Evolutionary conservation across 2,888 invertebrate species (phyloP).

Genomic region (Oscheius onirici): DNA sequence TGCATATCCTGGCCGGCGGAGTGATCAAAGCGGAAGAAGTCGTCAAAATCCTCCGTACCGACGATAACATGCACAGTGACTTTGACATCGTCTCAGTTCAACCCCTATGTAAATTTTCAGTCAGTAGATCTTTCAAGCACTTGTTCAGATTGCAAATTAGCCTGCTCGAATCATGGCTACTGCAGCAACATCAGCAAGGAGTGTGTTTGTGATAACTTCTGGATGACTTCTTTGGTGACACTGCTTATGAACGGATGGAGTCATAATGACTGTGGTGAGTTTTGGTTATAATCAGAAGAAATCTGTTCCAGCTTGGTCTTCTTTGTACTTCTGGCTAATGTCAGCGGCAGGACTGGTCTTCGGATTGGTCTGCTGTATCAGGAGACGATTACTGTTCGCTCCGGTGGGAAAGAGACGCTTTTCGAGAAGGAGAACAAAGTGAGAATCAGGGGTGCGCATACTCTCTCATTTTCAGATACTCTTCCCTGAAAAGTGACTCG

Average conservation of each 20-base stretch:
- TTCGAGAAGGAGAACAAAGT: constrained; percentile 22
- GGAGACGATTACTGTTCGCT: constrained; percentile 7
- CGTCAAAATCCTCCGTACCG: constrained; percentile 38
- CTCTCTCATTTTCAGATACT: constrained; percentile 11
- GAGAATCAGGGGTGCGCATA: neutral
- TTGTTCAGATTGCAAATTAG: constrained; percentile 41
- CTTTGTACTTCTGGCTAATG: constrained; percentile 33
- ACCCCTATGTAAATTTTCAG: constrained; percentile 8
- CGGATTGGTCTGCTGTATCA: constrained; percentile 1
- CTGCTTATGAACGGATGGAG: constrained; percentile 26
- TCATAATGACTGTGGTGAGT: constrained; percentile 30
- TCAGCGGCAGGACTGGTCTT: neutral
- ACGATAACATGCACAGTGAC: constrained; percentile 37
- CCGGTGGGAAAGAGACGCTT: constrained; percentile 19
- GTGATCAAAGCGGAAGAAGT: constrained; percentile 25
- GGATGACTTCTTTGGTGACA: constrained; percentile 41
- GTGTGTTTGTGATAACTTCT: constrained; percentile 44
- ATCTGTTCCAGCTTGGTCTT: constrained; percentile 33
- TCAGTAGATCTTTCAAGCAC: neutral
- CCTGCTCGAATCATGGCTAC: constrained; percentile 43
- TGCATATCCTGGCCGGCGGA: neutral
- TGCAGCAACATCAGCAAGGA: constrained; percentile 45
- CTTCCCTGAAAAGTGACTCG: constrained; percentile 28
- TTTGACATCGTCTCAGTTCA: constrained; percentile 39
- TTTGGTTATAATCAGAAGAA: neutral